These are phyloP conservation scores for Trypoxylus dichotomus DNA, from an alignment of 1,140 invertebrate species.

Conservation along the genomic window DNA sequence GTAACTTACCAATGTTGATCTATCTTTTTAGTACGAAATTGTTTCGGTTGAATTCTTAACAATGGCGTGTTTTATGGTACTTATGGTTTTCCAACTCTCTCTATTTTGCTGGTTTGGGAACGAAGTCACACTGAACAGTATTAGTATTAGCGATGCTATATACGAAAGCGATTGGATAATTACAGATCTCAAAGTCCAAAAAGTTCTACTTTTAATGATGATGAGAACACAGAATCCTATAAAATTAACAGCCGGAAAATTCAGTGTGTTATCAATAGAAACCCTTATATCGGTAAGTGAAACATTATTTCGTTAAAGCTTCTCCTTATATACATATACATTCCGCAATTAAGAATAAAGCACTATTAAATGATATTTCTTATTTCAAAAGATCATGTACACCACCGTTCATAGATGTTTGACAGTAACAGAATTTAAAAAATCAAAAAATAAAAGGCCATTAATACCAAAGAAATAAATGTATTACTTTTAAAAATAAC, in stretches of 20 bases:
- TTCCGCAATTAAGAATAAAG: too few relatives aligned
- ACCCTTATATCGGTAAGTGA: too few relatives aligned
- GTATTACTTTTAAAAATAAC: too few relatives aligned
- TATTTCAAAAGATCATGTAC: too few relatives aligned
- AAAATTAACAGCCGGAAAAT: slow-evolving; percentile 55
- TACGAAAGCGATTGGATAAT: slow-evolving; percentile 42
- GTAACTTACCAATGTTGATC: background rate
- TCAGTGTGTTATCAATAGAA: slow-evolving; percentile 55
- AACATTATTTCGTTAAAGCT: too few relatives aligned
- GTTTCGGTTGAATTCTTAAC: slow-evolving; percentile 28
- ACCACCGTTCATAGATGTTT: too few relatives aligned
- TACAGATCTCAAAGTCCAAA: slow-evolving; percentile 47
- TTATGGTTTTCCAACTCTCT: slow-evolving; percentile 36
- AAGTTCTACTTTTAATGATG: slow-evolving; percentile 55
- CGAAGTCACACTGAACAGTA: slow-evolving; percentile 39
- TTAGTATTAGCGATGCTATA: slow-evolving; percentile 34
- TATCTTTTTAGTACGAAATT: background rate
- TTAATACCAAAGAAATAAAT: too few relatives aligned
- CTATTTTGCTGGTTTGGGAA: slow-evolving; percentile 37
- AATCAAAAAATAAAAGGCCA: too few relatives aligned
- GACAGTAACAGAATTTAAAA: too few relatives aligned
- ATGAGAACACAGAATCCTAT: slow-evolving; percentile 50
- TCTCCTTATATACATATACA: too few relatives aligned
- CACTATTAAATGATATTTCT: too few relatives aligned
- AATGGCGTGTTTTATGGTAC: slow-evolving; percentile 32